Conservation (phyloP, 1,140 invertebrate genomes). For the Pomacea maculata region DNA sequence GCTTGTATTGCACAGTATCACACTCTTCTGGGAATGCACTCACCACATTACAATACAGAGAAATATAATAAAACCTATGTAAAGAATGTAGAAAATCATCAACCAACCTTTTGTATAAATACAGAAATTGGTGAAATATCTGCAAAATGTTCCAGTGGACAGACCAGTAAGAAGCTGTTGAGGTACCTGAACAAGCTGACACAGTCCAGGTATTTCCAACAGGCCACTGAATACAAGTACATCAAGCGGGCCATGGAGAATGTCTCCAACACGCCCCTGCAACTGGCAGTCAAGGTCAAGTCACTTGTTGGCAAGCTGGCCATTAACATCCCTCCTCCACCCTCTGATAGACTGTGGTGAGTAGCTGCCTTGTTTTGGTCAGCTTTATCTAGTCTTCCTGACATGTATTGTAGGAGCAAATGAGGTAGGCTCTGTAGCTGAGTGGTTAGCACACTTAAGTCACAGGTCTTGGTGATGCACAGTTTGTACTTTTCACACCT, state of each 20-base stretch:
- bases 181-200: conserved; percentile 90
- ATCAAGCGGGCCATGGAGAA: conserved; percentile 68
- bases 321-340: conserved; percentile 93
- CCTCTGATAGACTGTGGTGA: conserved; percentile 90
- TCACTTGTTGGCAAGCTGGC: conserved; percentile 83
- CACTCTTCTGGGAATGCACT: too few species aligned
- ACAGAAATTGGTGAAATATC: not conserved
- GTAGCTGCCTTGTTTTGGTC: not conserved
- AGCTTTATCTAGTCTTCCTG: too few species aligned
- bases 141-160: conserved; percentile 19
- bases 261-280: conserved; percentile 91
- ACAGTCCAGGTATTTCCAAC: conserved; percentile 90
- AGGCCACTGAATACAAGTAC: conserved; percentile 71
- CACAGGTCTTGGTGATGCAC: too few species aligned
- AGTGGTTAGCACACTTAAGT: too few species aligned
- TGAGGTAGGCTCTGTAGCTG: too few species aligned
- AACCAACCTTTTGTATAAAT: not conserved
- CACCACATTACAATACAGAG: too few species aligned
- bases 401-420: too few species aligned
- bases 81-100: not conserved
- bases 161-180: conserved; percentile 79
- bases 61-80: too few species aligned
- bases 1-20: too few species aligned
- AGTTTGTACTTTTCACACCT: too few species aligned
- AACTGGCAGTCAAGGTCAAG: conserved; percentile 87